phyloP scores from a whole-genome alignment of 2,113 vertebrate species.

The Arenaria interpres region DNA sequence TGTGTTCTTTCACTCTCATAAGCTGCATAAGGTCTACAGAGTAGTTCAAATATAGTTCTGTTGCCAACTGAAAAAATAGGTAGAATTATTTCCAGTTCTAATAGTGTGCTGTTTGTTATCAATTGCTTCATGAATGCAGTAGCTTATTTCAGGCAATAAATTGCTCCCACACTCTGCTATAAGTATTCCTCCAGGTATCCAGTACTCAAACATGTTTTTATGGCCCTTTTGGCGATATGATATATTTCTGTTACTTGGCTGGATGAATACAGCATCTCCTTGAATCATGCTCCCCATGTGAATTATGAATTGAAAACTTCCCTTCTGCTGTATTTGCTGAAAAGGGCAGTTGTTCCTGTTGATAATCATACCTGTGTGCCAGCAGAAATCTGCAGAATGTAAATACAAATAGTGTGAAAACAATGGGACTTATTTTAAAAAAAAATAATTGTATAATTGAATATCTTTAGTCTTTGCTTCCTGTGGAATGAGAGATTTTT shows the following conservation, averaged over 20 bases:
- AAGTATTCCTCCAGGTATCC: neutral
- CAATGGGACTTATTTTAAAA: neutral
- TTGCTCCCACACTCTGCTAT: neutral
- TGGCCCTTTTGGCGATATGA: neutral
- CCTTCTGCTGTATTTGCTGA: neutral
- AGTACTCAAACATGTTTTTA: neutral
- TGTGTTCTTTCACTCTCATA: neutral
- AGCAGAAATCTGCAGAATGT: neutral
- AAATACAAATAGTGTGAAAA: neutral
- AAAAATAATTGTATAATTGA: neutral
- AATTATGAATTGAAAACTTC: neutral
- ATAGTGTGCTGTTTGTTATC: neutral
- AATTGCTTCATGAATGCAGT: neutral
- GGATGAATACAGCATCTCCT: neutral
- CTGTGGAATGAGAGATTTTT: neutral
- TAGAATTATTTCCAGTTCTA: neutral
- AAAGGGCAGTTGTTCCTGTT: neutral
- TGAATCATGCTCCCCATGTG: neutral
- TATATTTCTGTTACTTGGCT: constrained; percentile 1
- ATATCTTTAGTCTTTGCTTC: neutral
- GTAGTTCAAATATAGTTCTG: neutral
- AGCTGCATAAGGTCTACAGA: neutral
- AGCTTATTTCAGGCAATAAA: neutral
- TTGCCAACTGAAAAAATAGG: neutral
- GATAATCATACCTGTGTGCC: neutral